Evolutionary conservation across 2,888 invertebrate genomes (phyloP).

Genomic region (Trichopoda pennipes): DNA sequence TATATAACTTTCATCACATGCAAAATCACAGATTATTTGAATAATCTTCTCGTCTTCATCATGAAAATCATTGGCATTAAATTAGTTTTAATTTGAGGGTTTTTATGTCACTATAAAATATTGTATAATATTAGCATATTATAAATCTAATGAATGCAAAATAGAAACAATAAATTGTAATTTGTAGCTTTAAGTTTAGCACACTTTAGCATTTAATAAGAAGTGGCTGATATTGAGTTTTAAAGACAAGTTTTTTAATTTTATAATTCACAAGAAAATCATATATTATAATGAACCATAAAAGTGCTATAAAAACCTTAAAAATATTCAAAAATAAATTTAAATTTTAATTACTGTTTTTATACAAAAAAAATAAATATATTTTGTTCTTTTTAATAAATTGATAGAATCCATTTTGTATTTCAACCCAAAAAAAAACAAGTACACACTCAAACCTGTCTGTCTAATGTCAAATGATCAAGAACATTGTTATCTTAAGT

Average conservation of each 20-base stretch:
- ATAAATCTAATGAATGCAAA: not conserved
- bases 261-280: not conserved
- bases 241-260: not conserved
- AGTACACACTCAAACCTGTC: not conserved
- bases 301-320: no score
- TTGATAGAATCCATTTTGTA: not conserved
- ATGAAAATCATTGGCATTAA: not conserved
- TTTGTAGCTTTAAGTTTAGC: conserved; percentile 11
- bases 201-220: conserved; percentile 13
- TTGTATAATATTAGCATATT: conserved; percentile 27
- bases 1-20: no score
- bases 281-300: no score
- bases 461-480: not conserved
- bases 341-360: not conserved
- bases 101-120: conserved; percentile 16
- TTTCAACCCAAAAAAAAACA: not conserved
- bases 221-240: not conserved
- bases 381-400: not conserved
- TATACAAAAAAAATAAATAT: no score
- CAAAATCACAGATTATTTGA: not conserved
- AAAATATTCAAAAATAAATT: not conserved
- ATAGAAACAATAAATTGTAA: not conserved
- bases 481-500: not conserved
- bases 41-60: not conserved
- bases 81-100: not conserved